phyloP scores from a whole-genome alignment of 2,113 vertebrate genomes.

The Paratilapia polleni region DNA sequence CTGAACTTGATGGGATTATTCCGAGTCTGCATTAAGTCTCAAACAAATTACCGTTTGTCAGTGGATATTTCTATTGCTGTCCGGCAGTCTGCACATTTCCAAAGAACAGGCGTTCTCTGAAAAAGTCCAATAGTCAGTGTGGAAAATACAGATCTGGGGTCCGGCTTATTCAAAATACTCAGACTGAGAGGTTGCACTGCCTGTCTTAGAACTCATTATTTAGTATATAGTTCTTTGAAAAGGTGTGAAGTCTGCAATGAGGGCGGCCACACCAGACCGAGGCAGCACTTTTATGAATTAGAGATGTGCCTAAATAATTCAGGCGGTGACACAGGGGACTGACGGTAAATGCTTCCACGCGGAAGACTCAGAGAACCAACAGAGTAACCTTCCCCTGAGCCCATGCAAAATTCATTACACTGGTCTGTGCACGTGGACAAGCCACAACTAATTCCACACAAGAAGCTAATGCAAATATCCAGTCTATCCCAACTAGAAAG shows the following conservation, averaged over 20 bases:
- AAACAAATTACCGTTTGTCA: background rate
- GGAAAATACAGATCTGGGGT: background rate
- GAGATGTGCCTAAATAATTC: conserved; percentile 81
- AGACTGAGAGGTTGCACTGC: background rate
- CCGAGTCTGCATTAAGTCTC: background rate
- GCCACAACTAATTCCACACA: conserved; percentile 32
- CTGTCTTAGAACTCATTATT: conserved; percentile 9
- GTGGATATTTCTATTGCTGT: background rate
- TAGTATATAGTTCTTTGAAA: conserved; percentile 18
- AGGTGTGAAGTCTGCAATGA: conserved; percentile 63
- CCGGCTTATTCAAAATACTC: background rate
- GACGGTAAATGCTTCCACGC: conserved; percentile 76
- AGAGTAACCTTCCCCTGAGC: conserved; percentile 71
- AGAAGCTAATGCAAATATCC: conserved; percentile 39
- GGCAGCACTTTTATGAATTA: conserved; percentile 76
- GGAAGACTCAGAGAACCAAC: conserved; percentile 73
- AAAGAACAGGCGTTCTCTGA: background rate
- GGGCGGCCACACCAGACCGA: conserved; percentile 24
- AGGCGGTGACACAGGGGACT: conserved; percentile 72
- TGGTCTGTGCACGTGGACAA: conserved; percentile 48
- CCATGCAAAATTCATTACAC: conserved; percentile 75
- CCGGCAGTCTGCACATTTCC: background rate
- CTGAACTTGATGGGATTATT: background rate
- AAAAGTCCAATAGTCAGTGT: background rate
- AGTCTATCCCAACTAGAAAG: background rate